Conservation (phyloP, 2,797 vertebrate species). For the Phrynocephalus vlangalii region DNA sequence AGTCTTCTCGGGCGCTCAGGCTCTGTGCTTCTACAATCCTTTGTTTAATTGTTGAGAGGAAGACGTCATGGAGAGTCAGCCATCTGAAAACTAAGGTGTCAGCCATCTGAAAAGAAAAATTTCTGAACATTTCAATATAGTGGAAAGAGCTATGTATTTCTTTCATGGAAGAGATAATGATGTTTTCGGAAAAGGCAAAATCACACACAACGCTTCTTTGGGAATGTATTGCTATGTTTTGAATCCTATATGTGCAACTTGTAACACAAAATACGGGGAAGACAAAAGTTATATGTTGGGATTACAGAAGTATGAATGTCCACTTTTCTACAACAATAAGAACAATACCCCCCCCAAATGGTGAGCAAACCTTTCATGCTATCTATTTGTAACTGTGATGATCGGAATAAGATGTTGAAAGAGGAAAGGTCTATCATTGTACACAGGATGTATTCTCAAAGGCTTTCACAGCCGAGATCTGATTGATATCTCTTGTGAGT, state of each 20-base stretch:
- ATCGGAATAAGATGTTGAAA: background rate
- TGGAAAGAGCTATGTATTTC: background rate
- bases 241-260: no score
- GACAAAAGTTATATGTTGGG: background rate
- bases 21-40: no score
- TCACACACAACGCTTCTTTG: background rate
- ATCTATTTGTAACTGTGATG: background rate
- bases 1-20: no score
- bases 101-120: background rate
- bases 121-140: background rate
- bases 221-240: no score
- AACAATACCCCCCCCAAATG: background rate
- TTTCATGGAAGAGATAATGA: background rate
- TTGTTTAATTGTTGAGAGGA: background rate
- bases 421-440: background rate
- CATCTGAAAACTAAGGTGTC: background rate
- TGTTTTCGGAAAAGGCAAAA: background rate
- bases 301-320: background rate
- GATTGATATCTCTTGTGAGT: no score
- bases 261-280: no score
- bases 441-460: background rate
- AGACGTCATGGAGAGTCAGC: background rate
- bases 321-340: no score
- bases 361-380: background rate
- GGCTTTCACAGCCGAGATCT: no score